phyloP scores from a whole-genome alignment of 92 coral and sea anemone genomes.

The Zoanthus sansibaricus region DNA sequence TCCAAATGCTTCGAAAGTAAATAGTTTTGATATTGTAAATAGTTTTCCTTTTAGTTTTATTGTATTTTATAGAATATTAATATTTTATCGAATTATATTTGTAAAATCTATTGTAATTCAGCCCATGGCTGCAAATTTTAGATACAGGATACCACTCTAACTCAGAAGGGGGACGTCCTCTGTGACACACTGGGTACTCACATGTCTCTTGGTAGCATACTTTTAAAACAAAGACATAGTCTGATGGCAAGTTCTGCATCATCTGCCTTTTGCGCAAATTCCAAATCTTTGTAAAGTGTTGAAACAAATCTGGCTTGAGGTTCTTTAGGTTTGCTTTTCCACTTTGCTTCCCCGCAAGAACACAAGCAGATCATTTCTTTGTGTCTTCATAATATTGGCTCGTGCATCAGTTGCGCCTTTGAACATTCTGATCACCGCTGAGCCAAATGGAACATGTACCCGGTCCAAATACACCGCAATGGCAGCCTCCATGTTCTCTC shows the following conservation, averaged over 20 bases:
- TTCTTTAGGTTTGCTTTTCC: constrained; percentile 30
- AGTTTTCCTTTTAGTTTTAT: too few relatives aligned
- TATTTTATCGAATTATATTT: too few relatives aligned
- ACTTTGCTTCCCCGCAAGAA: constrained; percentile 52
- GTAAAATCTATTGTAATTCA: too few relatives aligned
- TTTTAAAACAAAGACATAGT: constrained; percentile 49
- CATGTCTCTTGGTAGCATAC: constrained; percentile 50
- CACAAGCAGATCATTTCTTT: constrained; percentile 39
- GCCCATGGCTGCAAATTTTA: too few relatives aligned
- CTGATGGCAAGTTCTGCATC: constrained; percentile 51
- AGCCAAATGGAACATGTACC: constrained; percentile 48
- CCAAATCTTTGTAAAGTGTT: constrained; percentile 45
- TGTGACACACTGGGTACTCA: constrained; percentile 47
- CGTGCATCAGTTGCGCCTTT: constrained; percentile 48
- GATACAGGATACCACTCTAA: constrained; percentile 49
- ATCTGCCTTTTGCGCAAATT: constrained; percentile 57
- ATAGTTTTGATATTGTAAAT: too few relatives aligned
- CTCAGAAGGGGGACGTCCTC: constrained; percentile 19
- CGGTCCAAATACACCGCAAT: constrained; percentile 50
- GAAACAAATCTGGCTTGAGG: constrained; percentile 3
- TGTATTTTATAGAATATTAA: too few relatives aligned
- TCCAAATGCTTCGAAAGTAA: too few relatives aligned
- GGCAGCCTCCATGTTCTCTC: constrained; percentile 59
- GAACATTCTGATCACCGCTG: constrained; percentile 27
- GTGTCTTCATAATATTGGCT: constrained; percentile 44